Percentiles rank a stretch among this genome's conserved stretches.
Evolutionary conservation across 30 jellyfish, hydroid and myxozoan species (phyloP).

Genomic region (Morbakka virulenta): DNA sequence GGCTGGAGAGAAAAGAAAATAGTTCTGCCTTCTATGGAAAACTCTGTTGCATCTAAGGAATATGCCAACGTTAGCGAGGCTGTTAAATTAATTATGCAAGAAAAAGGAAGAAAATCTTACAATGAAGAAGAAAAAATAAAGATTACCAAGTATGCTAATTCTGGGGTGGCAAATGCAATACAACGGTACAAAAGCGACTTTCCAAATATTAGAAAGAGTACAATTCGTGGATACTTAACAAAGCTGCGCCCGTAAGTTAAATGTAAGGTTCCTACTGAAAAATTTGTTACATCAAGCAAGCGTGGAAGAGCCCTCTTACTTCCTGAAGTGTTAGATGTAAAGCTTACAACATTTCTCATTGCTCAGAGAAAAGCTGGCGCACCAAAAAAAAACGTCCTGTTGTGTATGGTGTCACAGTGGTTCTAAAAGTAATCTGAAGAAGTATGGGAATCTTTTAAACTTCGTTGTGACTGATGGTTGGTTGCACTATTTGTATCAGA

Average conservation of each 20-base stretch:
- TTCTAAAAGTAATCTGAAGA: too few species aligned
- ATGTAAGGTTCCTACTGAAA: not conserved
- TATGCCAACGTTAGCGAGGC: not conserved
- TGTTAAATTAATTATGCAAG: not conserved
- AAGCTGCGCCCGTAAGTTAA: not conserved
- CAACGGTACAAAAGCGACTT: not conserved
- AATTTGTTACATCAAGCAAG: not conserved
- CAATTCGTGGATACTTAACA: not conserved
- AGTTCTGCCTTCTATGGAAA: not conserved
- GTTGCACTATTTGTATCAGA: too few species aligned
- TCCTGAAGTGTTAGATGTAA: not conserved
- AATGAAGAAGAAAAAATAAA: conserved; percentile 13
- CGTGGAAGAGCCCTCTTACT: conserved; percentile 4
- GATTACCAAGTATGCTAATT: conserved; percentile 2
- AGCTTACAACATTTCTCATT: not conserved
- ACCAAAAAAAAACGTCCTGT: too few species aligned
- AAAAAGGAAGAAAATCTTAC: conserved; percentile 4
- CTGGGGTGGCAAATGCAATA: too few species aligned
- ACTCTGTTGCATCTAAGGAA: not conserved
- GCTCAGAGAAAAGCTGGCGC: not conserved
- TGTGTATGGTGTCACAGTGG: too few species aligned
- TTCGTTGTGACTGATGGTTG: too few species aligned
- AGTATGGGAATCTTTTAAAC: too few species aligned
- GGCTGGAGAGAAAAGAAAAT: not conserved
- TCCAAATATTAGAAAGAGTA: not conserved